Percentiles rank a stretch among this genome's conserved stretches.
These are phyloP conservation scores for Aphrophora alni DNA, from an alignment of 2,888 invertebrate genomes.

Conservation along the genomic window DNA sequence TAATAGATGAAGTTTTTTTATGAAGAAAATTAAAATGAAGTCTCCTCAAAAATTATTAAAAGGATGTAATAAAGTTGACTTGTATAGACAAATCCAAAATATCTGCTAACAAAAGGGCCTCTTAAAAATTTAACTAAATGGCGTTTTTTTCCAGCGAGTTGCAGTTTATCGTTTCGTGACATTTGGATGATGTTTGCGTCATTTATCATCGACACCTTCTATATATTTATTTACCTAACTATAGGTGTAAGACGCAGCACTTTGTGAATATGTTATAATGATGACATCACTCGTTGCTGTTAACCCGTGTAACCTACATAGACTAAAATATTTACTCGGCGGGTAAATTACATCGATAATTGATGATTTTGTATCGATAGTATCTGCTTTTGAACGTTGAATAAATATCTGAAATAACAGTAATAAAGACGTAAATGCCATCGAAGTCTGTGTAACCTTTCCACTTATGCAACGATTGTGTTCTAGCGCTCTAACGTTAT, in stretches of 20 bases:
- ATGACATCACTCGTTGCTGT: neutral
- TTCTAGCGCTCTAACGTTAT: neutral
- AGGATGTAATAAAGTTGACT: too few species aligned
- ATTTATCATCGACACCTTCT: neutral
- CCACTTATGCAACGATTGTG: neutral
- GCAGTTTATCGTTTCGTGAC: too few species aligned
- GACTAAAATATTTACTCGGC: neutral
- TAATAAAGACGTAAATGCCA: neutral
- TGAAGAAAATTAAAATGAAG: too few species aligned
- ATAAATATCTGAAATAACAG: slow-evolving; percentile 23
- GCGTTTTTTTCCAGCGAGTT: too few species aligned
- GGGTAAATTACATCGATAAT: neutral
- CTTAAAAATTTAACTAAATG: too few species aligned
- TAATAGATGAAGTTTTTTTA: too few species aligned
- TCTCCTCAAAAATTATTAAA: too few species aligned
- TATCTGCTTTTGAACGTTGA: neutral
- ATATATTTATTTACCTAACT: neutral
- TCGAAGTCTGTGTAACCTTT: neutral
- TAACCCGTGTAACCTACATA: neutral
- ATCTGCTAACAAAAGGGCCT: too few species aligned
- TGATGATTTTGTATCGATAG: neutral
- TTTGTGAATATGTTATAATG: neutral
- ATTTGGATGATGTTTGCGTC: too few species aligned
- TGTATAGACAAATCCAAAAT: too few species aligned
- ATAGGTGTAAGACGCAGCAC: neutral